Percentiles rank a stretch among this genome's conserved stretches.
Evolutionary conservation across 2,888 invertebrate species (phyloP).

Genomic region (Tipula helvola): DNA sequence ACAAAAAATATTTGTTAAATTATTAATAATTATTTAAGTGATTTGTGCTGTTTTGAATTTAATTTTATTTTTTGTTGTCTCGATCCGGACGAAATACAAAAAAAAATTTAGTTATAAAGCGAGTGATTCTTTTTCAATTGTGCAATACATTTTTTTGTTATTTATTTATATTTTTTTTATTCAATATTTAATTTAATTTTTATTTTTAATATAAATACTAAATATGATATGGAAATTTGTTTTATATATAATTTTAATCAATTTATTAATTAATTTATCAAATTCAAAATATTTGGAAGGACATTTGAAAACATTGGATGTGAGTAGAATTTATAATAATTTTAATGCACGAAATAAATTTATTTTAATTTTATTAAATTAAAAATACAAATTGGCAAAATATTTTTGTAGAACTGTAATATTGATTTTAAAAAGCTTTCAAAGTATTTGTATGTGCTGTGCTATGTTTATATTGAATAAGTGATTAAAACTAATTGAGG

Average conservation of each 20-base stretch:
- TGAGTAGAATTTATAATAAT: conserved; percentile 20
- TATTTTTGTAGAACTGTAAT: not conserved
- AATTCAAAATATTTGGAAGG: conserved; percentile 47
- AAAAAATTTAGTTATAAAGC: not conserved
- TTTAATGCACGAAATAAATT: not conserved
- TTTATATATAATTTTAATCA: not conserved
- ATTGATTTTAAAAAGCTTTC: not conserved
- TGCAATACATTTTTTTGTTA: not conserved
- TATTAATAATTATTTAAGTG: not conserved
- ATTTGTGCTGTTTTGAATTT: not conserved
- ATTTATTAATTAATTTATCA: not conserved
- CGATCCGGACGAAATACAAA: not conserved
- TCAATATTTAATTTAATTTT: not conserved
- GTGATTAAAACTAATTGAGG: too few species aligned
- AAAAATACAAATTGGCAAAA: not conserved
- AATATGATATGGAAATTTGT: not conserved
- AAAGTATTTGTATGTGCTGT: not conserved
- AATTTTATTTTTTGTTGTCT: not conserved
- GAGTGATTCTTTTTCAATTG: not conserved
- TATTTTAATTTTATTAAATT: not conserved
- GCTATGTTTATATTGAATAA: not conserved
- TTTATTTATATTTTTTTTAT: not conserved
- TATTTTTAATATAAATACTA: not conserved
- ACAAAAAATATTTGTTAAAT: not conserved
- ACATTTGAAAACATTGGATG: conserved; percentile 46